A percentile compares a stretch with the other conserved stretches of the same genome.
phyloP scores from a whole-genome alignment of 2,113 vertebrate genomes.

The Corvus hawaiiensis region DNA sequence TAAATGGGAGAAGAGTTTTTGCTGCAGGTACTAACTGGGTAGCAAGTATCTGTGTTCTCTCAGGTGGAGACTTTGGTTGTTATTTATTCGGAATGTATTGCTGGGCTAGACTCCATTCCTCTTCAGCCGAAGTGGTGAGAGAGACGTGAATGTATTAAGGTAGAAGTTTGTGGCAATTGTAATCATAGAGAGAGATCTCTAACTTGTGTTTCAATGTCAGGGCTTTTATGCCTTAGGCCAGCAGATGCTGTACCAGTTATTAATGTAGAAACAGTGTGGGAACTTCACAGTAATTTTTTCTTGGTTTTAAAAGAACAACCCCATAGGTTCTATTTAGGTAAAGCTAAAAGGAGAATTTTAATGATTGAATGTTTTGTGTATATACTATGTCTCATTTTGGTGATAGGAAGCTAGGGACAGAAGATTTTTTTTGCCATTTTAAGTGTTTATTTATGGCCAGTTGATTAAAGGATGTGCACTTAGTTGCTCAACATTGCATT shows the following conservation, averaged over 20 bases:
- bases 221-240: not conserved
- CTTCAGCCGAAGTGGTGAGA: not conserved
- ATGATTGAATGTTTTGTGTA: not conserved
- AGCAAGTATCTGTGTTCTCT: not conserved
- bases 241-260: not conserved
- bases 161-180: not conserved
- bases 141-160: not conserved
- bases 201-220: slow-evolving; percentile 1
- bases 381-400: not conserved
- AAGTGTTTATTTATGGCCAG: not conserved
- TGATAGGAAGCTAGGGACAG: not conserved
- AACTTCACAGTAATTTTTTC: not conserved
- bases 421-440: not conserved
- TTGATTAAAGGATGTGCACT: slow-evolving; percentile 36
- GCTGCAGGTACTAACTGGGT: not conserved
- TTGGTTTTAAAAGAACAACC: not conserved
- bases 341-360: not conserved
- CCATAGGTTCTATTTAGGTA: not conserved
- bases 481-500: slow-evolving; percentile 41
- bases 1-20: not conserved
- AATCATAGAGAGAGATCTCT: not conserved
- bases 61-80: not conserved
- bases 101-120: not conserved
- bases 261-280: not conserved
- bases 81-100: not conserved